Base-by-base conservation (phyloP, 2,888 invertebrate species). In the Bombylius discolor region DNA sequence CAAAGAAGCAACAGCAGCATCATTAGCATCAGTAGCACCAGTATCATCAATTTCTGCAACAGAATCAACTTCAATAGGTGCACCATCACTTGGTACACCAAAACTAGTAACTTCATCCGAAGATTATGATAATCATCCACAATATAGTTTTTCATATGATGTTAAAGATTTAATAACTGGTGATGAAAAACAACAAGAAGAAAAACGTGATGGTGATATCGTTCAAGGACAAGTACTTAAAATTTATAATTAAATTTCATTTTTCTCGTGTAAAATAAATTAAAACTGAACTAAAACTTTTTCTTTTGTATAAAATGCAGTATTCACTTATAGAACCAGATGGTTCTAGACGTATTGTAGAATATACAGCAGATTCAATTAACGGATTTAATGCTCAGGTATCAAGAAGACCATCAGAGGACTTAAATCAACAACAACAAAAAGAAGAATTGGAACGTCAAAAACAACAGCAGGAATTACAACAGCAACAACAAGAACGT, bases 351-450 rank as follows among this genome's bases (percentile, higher is more conserved):
- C 61, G 62, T 33, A 56, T 62, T 49, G 61, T 64, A 1, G 63
- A 63, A 51, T 64, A 63, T 47, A 64, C 62, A 12, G 60, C 63
- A 9, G 63, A 64, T 52, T 52, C 59, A 1, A 56, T 61, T 7
- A 64, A 60, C 33, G 64, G 61, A 31, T 64, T 62, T 47, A 62
- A 61, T 52, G 61, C 63, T 7, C 55, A 62, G 12, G 61, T 62
- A 5, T 64, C 64, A 0, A 62, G 60, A 33, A 51, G 55, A 31
- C 60, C 59, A 34, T 55, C 52, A 39, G 68, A 68, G 51, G 64
- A 67, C 7, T 60, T 66, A 0, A 64, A 67, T 47, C 65, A 65
- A 33, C 65, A 66, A 42, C 68, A 67, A 53, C 62, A 66, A 34
- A 67, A 67, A 51, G 64, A 68, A 47, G 65, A 63, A 5, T 31